Conservation (phyloP, 1,140 invertebrate species). For the Mycetomoellerius zeteki region DNA sequence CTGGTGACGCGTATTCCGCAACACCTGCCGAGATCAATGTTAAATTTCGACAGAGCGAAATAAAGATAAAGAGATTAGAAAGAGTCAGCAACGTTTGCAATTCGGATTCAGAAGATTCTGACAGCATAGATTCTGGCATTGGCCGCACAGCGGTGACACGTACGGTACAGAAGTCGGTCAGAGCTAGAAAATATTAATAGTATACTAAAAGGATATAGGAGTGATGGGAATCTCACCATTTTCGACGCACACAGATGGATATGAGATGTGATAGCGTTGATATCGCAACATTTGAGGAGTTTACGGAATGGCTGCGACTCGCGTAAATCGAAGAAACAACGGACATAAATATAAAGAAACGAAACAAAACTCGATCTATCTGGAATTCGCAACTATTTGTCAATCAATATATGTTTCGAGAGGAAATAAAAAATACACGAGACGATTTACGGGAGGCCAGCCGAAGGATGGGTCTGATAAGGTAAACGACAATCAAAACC, state of each 20-base stretch:
- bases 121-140: conserved; percentile 84
- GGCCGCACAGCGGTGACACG: conserved; percentile 83
- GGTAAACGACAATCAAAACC: conserved; percentile 86
- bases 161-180: conserved; percentile 84
- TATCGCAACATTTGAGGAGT: conserved; percentile 80
- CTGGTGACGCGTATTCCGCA: conserved; percentile 83
- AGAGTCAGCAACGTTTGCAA: conserved; percentile 78
- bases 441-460: conserved; percentile 76
- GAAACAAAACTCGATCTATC: not conserved
- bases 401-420: not conserved
- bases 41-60: conserved; percentile 77
- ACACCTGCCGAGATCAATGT: conserved; percentile 84
- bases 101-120: conserved; percentile 81
- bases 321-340: conserved; percentile 70
- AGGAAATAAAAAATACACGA: not conserved
- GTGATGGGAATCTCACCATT: conserved; percentile 87
- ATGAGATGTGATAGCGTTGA: conserved; percentile 86
- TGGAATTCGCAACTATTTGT: not conserved
- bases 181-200: conserved; percentile 86
- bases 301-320: conserved; percentile 72
- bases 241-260: conserved; percentile 86
- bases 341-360: conserved; percentile 14
- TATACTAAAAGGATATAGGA: conserved; percentile 86
- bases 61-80: conserved; percentile 41
- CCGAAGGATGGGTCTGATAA: conserved; percentile 77